These are phyloP conservation scores for Cyclargus thomasi DNA, from an alignment of 1,140 invertebrate species.

Conservation along the genomic window DNA sequence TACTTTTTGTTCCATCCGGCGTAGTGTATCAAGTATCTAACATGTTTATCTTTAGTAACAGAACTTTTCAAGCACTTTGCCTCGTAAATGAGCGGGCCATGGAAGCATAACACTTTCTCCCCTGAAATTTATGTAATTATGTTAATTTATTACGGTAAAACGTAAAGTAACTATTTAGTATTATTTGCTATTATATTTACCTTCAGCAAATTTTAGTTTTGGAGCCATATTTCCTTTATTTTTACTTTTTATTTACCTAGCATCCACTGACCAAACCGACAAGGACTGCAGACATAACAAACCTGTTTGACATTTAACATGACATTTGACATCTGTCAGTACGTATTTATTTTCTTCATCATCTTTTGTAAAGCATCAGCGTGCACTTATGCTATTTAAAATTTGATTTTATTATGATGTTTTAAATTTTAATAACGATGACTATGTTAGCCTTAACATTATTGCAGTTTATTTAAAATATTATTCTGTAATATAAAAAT, in stretches of 20 bases:
- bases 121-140: constrained; percentile 75
- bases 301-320: neutral
- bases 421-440: no score
- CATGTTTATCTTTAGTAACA: constrained; percentile 87
- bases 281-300: no score
- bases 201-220: constrained; percentile 80
- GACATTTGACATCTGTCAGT: no score
- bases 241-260: neutral
- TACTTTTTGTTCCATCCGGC: constrained; percentile 99
- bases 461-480: no score
- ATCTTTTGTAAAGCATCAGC: no score
- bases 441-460: no score
- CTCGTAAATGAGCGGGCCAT: constrained; percentile 95
- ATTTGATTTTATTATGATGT: no score
- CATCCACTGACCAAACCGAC: neutral
- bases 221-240: constrained; percentile 48
- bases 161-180: constrained; percentile 16
- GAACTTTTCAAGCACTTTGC: constrained; percentile 94
- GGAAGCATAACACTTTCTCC: constrained; percentile 97
- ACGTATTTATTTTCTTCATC: no score
- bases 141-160: constrained; percentile 17
- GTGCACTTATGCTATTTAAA: no score
- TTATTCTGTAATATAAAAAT: no score
- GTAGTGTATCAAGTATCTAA: constrained; percentile 96
- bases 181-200: constrained; percentile 50